Conservation (phyloP, 2,888 invertebrate species). For the Nephrotoma flavescens region DNA sequence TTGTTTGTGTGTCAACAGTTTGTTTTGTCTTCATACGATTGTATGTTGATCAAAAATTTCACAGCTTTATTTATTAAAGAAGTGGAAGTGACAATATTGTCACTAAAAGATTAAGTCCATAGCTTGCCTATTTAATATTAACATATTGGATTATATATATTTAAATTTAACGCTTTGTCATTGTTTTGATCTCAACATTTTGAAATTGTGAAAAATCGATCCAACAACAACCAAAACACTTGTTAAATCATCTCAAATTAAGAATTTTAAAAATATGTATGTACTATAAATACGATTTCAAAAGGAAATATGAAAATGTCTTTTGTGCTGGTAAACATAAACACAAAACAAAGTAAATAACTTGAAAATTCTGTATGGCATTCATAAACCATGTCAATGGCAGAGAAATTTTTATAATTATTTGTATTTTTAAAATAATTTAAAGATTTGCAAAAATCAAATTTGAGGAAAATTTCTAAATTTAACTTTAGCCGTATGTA, state of each 20-base stretch:
- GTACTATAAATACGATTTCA: not conserved
- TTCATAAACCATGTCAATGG: not conserved
- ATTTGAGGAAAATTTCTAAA: not conserved
- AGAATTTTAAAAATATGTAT: not conserved
- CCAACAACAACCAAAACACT: not conserved
- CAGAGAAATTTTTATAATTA: not conserved
- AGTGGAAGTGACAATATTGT: no score
- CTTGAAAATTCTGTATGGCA: not conserved
- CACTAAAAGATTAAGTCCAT: no score
- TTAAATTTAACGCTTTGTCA: no score
- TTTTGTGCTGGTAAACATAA: not conserved
- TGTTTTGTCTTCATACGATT: not conserved
- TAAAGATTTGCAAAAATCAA: not conserved
- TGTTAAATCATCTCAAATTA: not conserved
- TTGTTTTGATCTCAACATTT: no score
- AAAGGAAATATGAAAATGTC: not conserved
- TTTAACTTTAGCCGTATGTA: not conserved
- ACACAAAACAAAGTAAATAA: not conserved
- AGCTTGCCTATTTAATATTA: no score
- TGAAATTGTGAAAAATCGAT: no score
- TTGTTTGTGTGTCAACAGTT: not conserved
- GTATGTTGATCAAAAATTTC: no score
- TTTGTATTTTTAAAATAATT: not conserved
- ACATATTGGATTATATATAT: no score
- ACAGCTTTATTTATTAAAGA: no score